Conservation (phyloP, 2,113 vertebrate genomes). For the Pterocles orientalis region DNA sequence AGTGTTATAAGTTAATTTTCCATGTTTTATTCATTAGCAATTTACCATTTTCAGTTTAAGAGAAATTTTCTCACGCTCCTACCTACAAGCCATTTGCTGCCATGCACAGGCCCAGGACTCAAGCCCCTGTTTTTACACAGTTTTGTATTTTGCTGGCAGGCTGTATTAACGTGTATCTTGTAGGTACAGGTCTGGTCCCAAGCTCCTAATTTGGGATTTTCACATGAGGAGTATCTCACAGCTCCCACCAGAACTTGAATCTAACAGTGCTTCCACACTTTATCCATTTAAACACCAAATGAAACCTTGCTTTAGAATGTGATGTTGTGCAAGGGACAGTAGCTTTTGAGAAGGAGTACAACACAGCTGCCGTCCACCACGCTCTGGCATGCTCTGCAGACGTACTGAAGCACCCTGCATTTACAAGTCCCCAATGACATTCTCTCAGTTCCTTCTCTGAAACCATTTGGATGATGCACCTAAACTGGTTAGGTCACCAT, state of each 20-base stretch:
- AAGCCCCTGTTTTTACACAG: background rate
- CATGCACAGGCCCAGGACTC: background rate
- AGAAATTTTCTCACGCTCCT: background rate
- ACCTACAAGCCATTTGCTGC: background rate
- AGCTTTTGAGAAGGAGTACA: background rate
- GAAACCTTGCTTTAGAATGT: background rate
- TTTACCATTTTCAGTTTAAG: background rate
- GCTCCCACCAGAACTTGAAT: background rate
- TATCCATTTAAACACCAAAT: background rate
- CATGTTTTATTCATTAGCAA: background rate
- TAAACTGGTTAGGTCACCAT: slow-evolving; percentile 53
- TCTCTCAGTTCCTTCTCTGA: background rate
- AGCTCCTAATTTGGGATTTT: background rate
- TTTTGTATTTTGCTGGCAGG: background rate
- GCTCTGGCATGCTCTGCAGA: background rate
- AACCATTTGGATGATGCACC: slow-evolving; percentile 41
- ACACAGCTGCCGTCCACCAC: background rate
- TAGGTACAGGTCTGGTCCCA: background rate
- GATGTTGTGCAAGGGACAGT: background rate
- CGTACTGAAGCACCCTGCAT: slow-evolving; percentile 22
- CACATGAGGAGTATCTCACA: background rate
- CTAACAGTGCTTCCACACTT: background rate
- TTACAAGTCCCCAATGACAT: slow-evolving; percentile 24
- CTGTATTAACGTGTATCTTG: background rate
- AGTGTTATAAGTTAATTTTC: background rate